A percentile compares a stretch with the other conserved stretches of the same genome.
Conservation (phyloP, 1,140 invertebrate genomes). For the Monomorium pharaonis region DNA sequence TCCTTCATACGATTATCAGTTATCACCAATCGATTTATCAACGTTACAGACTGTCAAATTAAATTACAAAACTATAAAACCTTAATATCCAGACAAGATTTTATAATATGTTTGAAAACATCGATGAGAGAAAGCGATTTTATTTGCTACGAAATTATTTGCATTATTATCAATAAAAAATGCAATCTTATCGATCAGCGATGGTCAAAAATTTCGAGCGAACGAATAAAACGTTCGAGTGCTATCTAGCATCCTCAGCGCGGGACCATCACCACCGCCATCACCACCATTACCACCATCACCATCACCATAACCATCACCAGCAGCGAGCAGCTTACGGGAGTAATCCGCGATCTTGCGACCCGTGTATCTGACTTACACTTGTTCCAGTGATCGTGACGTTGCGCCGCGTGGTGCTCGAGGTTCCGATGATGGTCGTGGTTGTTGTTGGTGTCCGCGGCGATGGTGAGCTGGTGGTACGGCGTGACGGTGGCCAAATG, state of each 20-base stretch:
- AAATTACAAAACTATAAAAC: background rate
- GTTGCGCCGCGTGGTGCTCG: constrained; percentile 76
- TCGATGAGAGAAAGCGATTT: background rate
- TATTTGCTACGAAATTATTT: background rate
- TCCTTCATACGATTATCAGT: background rate
- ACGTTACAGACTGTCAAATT: background rate
- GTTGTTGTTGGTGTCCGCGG: constrained; percentile 83
- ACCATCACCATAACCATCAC: constrained; percentile 64
- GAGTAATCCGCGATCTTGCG: constrained; percentile 35
- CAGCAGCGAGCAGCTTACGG: constrained; percentile 62
- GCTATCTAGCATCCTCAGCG: constrained; percentile 10
- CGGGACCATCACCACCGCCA: constrained; percentile 35
- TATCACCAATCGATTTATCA: background rate
- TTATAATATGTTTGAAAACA: background rate
- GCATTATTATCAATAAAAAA: background rate
- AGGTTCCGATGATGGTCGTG: constrained; percentile 83
- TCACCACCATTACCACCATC: constrained; percentile 26
- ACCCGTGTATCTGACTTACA: constrained; percentile 78
- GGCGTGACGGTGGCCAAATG: constrained; percentile 61
- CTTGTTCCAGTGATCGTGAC: constrained; percentile 82
- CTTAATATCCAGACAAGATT: background rate
- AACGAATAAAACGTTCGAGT: background rate
- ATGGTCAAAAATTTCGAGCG: constrained; percentile 9
- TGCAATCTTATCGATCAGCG: background rate
- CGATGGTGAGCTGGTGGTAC: constrained; percentile 73